These are phyloP conservation scores for Amyelois transitella DNA, from an alignment of 1,140 invertebrate species.

Conservation along the genomic window DNA sequence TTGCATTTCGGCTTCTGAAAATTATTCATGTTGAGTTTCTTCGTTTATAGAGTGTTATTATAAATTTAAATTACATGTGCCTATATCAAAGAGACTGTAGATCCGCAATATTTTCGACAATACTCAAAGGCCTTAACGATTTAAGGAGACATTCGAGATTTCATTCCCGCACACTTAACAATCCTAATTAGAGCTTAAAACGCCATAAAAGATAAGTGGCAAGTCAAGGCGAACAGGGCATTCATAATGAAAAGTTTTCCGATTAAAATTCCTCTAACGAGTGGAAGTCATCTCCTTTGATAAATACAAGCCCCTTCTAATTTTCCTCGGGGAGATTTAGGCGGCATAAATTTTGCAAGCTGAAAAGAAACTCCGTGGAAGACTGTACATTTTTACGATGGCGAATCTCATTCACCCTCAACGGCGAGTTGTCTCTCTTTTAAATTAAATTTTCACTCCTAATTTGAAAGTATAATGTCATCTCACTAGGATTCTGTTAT, in stretches of 20 bases:
- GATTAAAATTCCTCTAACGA: slow-evolving; percentile 73
- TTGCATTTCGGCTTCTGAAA: background rate
- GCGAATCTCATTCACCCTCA: slow-evolving; percentile 65
- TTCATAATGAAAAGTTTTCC: slow-evolving; percentile 69
- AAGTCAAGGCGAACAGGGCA: slow-evolving; percentile 53
- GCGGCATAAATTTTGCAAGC: slow-evolving; percentile 64
- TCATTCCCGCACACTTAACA: slow-evolving; percentile 56
- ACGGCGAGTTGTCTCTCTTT: slow-evolving; percentile 71
- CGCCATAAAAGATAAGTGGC: slow-evolving; percentile 69
- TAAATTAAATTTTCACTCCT: slow-evolving; percentile 77
- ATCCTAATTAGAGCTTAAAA: slow-evolving; percentile 66
- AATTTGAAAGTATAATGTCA: slow-evolving; percentile 77
- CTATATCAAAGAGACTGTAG: background rate
- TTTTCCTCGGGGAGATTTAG: slow-evolving; percentile 70
- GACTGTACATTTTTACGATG: slow-evolving; percentile 72
- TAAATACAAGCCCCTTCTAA: slow-evolving; percentile 70
- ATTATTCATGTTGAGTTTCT: background rate
- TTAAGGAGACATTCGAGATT: slow-evolving; percentile 37
- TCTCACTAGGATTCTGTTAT: slow-evolving; percentile 75
- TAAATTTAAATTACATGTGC: no score
- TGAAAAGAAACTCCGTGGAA: slow-evolving; percentile 70
- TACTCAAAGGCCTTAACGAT: background rate
- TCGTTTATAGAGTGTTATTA: no score
- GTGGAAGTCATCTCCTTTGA: slow-evolving; percentile 64
- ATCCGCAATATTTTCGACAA: slow-evolving; percentile 1